These are phyloP conservation scores for Agonopterix heracliana DNA, from an alignment of 2,888 invertebrate genomes.

Conservation along the genomic window DNA sequence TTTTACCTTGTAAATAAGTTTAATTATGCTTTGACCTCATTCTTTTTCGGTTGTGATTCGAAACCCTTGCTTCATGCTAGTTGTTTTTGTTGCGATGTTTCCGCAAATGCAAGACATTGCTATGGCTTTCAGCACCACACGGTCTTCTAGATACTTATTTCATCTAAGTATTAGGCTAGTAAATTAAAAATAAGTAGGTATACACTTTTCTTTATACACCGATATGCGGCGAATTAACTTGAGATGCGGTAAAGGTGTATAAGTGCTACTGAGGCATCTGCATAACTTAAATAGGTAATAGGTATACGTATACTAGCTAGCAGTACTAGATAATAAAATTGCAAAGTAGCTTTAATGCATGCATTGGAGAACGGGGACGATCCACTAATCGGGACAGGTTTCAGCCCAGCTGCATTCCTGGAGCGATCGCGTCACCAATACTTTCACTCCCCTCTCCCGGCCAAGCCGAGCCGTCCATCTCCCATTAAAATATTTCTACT, in stretches of 20 bases:
- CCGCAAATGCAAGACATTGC: too few species aligned
- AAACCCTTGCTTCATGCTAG: background rate
- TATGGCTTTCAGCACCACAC: background rate
- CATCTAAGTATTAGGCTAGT: background rate
- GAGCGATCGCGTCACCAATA: slow-evolving; percentile 30
- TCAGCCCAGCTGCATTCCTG: slow-evolving; percentile 36
- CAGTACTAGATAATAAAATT: slow-evolving; percentile 8
- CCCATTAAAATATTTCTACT: background rate
- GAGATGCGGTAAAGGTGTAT: background rate
- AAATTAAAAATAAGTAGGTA: background rate
- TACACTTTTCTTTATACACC: background rate
- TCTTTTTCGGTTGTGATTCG: background rate
- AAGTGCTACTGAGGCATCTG: background rate
- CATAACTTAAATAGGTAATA: too few species aligned
- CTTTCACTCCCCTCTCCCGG: slow-evolving; percentile 25
- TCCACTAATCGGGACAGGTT: slow-evolving; percentile 39
- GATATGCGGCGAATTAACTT: background rate
- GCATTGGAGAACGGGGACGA: slow-evolving; percentile 24
- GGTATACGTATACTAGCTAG: background rate
- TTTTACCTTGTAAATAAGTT: background rate
- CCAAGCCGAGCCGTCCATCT: slow-evolving; percentile 1
- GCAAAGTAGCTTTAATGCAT: slow-evolving; percentile 7
- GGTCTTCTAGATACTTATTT: background rate
- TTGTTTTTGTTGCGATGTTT: too few species aligned
- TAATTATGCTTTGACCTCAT: background rate